Conservation (phyloP, 2,797 vertebrate genomes). For the Allobates femoralis region DNA sequence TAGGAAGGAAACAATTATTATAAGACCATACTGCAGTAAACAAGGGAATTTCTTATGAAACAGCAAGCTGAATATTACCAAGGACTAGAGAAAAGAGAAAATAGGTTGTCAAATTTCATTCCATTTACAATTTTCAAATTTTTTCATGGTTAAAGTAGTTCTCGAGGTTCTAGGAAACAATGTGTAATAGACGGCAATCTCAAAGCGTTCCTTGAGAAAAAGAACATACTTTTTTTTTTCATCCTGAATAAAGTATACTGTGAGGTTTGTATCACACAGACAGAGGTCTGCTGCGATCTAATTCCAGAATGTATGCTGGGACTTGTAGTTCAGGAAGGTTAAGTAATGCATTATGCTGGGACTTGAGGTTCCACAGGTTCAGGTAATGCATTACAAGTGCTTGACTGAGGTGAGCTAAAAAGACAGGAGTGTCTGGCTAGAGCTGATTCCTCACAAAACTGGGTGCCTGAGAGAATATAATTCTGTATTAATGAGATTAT, state of each 20-base stretch:
- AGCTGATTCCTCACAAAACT: too few species aligned
- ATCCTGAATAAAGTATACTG: not conserved
- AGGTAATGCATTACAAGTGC: too few species aligned
- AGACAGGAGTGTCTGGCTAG: too few species aligned
- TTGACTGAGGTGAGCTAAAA: too few species aligned
- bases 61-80: not conserved
- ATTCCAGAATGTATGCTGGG: too few species aligned
- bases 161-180: not conserved
- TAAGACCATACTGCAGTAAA: not conserved
- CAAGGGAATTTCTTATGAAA: not conserved
- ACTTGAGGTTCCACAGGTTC: too few species aligned
- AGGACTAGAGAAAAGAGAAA: not conserved
- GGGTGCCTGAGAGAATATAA: too few species aligned
- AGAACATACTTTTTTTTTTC: not conserved
- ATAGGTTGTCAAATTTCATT: constrained; percentile 14
- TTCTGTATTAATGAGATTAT: too few species aligned
- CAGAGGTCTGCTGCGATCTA: too few species aligned
- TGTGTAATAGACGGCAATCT: not conserved
- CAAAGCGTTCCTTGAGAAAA: not conserved
- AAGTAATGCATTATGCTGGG: too few species aligned
- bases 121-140: constrained; percentile 4
- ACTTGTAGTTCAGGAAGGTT: too few species aligned
- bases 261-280: too few species aligned
- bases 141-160: not conserved
- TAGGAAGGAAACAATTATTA: not conserved